phyloP scores from a whole-genome alignment of 2,888 invertebrate species.

The Agonopterix arenella region DNA sequence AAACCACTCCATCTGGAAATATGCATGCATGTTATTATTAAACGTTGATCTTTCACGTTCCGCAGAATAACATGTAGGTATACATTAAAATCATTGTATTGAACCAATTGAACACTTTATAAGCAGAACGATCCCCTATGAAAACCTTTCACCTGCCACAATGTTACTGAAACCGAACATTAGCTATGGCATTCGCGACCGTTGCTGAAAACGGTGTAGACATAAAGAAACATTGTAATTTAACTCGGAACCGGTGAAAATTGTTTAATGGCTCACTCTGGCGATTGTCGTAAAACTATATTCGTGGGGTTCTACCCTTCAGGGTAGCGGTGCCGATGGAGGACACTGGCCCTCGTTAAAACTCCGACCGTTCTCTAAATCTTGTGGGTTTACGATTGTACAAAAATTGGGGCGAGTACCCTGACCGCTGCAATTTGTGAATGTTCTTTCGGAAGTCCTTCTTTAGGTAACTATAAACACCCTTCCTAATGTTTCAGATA shows the following conservation, averaged over 20 bases:
- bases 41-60: too few species aligned
- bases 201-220: constrained; percentile 3
- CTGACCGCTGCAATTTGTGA: constrained; percentile 5
- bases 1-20: too few species aligned
- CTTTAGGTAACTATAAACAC: too few species aligned
- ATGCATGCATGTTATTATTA: too few species aligned
- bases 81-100: too few species aligned
- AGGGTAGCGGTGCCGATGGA: constrained; percentile 25
- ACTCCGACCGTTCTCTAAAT: constrained; percentile 65
- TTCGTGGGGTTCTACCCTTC: constrained; percentile 17
- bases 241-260: constrained; percentile 28
- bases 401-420: constrained; percentile 54
- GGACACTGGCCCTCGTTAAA: constrained; percentile 59
- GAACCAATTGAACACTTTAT: too few species aligned
- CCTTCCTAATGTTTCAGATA: too few species aligned
- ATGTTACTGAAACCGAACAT: too few species aligned
- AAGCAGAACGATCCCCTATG: too few species aligned
- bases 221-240: constrained; percentile 31
- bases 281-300: constrained; percentile 65
- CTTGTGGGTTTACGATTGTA: constrained; percentile 66
- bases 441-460: neutral
- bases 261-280: constrained; percentile 53
- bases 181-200: neutral
- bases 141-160: too few species aligned
- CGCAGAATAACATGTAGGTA: too few species aligned